Conservation (phyloP, 1,140 invertebrate species). For the Chionoecetes opilio region DNA sequence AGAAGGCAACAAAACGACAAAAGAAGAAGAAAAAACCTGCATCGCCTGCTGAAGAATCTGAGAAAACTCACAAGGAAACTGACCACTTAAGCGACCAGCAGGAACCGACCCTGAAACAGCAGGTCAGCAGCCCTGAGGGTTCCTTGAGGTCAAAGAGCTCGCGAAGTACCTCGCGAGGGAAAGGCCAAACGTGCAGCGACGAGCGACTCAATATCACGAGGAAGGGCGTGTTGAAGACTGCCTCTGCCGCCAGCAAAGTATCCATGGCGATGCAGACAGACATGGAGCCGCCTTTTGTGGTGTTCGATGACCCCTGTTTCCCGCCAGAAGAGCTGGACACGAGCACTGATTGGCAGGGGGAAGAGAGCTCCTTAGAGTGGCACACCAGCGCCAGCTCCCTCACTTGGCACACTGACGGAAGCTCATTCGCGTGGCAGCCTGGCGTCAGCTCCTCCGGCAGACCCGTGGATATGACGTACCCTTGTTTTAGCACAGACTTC, state of each 20-base stretch:
- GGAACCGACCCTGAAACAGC: not conserved
- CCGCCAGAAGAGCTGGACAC: constrained; percentile 69
- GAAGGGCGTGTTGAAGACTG: not conserved
- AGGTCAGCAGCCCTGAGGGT: not conserved
- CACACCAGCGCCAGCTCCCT: constrained; percentile 66
- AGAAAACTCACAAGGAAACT: constrained; percentile 42
- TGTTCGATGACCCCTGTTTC: constrained; percentile 32
- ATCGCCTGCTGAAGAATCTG: not conserved
- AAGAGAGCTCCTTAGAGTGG: constrained; percentile 68
- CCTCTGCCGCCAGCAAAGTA: constrained; percentile 44
- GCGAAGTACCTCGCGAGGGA: too few species aligned
- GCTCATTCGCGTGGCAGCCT: constrained; percentile 67
- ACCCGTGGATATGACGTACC: not conserved
- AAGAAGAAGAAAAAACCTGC: constrained; percentile 61
- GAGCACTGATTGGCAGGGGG: constrained; percentile 69
- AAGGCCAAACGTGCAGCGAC: too few species aligned
- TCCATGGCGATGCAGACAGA: constrained; percentile 75
- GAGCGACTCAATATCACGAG: too few species aligned
- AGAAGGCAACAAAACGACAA: constrained; percentile 50
- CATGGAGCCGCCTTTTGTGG: constrained; percentile 5
- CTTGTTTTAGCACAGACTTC: constrained; percentile 22
- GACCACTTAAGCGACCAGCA: constrained; percentile 61
- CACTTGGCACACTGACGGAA: constrained; percentile 70
- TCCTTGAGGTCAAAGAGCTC: not conserved
- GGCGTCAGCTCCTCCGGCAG: constrained; percentile 60